phyloP scores from a whole-genome alignment of 1,140 invertebrate species.

The Aphelenchoides fujianensis region DNA sequence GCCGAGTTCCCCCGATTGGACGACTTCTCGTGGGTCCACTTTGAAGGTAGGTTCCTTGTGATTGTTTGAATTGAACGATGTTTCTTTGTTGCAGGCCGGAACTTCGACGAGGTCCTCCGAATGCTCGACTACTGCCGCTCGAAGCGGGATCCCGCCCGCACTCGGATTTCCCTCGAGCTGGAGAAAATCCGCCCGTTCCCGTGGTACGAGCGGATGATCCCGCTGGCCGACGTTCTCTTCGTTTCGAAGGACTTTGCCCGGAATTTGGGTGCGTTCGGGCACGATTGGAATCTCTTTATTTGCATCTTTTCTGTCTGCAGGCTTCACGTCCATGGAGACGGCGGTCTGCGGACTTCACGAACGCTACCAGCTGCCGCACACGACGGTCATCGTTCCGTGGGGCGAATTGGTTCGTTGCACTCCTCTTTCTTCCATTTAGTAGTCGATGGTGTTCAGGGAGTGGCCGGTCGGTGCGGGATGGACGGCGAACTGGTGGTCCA shows the following conservation, averaged over 20 bases:
- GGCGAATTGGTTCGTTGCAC: slow-evolving; percentile 38
- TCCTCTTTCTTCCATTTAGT: slow-evolving; percentile 18
- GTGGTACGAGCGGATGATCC: slow-evolving; percentile 35
- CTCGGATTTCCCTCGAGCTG: slow-evolving; percentile 35
- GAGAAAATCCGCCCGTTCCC: slow-evolving; percentile 40
- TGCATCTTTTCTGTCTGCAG: slow-evolving; percentile 25
- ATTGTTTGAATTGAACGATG: too few species aligned
- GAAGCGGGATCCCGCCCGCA: slow-evolving; percentile 4
- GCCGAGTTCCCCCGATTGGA: slow-evolving; percentile 19
- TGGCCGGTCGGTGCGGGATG: slow-evolving; percentile 12
- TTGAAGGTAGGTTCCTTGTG: too few species aligned
- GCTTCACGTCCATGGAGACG: slow-evolving; percentile 39
- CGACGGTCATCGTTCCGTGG: slow-evolving; percentile 41
- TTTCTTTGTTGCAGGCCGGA: slow-evolving; percentile 29
- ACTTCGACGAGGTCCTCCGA: slow-evolving; percentile 38
- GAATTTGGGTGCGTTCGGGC: slow-evolving; percentile 24
- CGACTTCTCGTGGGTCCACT: slow-evolving; percentile 37
- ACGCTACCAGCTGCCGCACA: neutral
- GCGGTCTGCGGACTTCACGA: slow-evolving; percentile 30
- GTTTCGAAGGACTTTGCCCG: slow-evolving; percentile 45
- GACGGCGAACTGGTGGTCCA: slow-evolving; percentile 20
- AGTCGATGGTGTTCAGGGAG: slow-evolving; percentile 26
- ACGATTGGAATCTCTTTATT: neutral
- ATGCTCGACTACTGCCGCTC: slow-evolving; percentile 28
- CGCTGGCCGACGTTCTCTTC: slow-evolving; percentile 36